phyloP scores from a whole-genome alignment of 2,113 vertebrate genomes.

The Clarias batrachus region DNA sequence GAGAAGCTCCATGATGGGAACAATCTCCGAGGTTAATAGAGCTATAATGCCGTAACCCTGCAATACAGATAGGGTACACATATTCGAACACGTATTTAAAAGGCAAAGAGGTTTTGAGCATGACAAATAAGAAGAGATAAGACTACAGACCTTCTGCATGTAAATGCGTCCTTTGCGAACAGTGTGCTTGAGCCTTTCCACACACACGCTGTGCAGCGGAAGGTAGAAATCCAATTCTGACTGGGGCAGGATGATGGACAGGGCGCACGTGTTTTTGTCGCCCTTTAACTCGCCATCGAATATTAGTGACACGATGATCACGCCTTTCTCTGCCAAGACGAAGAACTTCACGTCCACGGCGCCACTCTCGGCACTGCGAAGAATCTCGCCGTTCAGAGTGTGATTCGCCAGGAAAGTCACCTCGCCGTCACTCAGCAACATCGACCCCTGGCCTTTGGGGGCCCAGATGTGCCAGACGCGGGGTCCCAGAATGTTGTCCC shows the following conservation, averaged over 20 bases:
- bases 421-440: conserved; percentile 89
- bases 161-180: conserved; percentile 96
- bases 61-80: background rate
- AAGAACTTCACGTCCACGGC: conserved; percentile 98
- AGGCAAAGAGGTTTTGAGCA: too few species aligned
- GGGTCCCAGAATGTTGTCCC: conserved; percentile 98
- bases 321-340: conserved; percentile 92
- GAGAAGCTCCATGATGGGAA: conserved; percentile 94
- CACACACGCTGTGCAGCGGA: conserved; percentile 89
- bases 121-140: background rate
- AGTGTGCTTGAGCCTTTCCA: conserved; percentile 91
- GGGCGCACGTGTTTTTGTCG: conserved; percentile 93
- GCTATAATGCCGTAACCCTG: conserved; percentile 95
- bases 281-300: conserved; percentile 97
- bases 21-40: conserved; percentile 89
- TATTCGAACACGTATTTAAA: background rate
- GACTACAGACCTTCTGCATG: conserved; percentile 90
- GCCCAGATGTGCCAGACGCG: conserved; percentile 95
- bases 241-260: conserved; percentile 93
- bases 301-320: conserved; percentile 95
- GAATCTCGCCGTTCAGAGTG: conserved; percentile 95
- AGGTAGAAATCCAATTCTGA: conserved; percentile 91
- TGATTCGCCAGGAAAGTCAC: conserved; percentile 97
- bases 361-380: conserved; percentile 91
- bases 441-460: conserved; percentile 81